Base-by-base conservation (phyloP, 2,797 vertebrate genomes). In the Pangasius mekongensis region DNA sequence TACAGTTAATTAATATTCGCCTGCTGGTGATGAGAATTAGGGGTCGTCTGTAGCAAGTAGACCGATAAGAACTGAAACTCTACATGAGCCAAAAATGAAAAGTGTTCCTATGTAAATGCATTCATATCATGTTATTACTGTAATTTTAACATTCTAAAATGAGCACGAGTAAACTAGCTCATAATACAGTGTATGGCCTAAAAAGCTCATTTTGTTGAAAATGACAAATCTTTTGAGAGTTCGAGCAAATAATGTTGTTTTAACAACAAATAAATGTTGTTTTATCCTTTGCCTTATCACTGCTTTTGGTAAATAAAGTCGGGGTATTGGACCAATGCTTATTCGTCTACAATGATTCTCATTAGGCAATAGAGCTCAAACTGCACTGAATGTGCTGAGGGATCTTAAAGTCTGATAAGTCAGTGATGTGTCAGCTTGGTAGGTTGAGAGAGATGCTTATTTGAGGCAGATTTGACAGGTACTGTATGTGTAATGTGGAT, bases 1-100 rank as follows among this genome's bases (percentile, higher is more conserved):
- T 86, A 39, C 76, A 90, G 78, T 91, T 86, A 89, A 91, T 92
- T 90, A 92, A 92, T 91, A 89, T 90, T 89, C 76, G 86, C 86
- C 86, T 88, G 88, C 85, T 88, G 62, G n/a, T 92, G 87, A 83
- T 43, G 36, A 71, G 84, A 84, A 76, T 86, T 77, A 83, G 54
- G 64, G 64, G 52, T 83, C 81, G 74, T 52, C 86, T 81, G 64
- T 60, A 89, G 36, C 39, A 85, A 84, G 88, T 64, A 85, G 82
- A 85, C 13, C 58, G 86, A 89, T 89, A 87, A 89, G 88, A 89
- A 78, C 80, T 71, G 43, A 84, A 89, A 80, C 62, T 84, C 27
- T 84, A 47, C 64, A 60, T 76, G 67, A 86, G 77, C 24, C 36
- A 60, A 67, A 85, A 85, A 30, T 64, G 30, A 82, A 81, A 52